Evolutionary conservation across 2,797 vertebrate species (phyloP).

Genomic region (Caiman crocodilus): DNA sequence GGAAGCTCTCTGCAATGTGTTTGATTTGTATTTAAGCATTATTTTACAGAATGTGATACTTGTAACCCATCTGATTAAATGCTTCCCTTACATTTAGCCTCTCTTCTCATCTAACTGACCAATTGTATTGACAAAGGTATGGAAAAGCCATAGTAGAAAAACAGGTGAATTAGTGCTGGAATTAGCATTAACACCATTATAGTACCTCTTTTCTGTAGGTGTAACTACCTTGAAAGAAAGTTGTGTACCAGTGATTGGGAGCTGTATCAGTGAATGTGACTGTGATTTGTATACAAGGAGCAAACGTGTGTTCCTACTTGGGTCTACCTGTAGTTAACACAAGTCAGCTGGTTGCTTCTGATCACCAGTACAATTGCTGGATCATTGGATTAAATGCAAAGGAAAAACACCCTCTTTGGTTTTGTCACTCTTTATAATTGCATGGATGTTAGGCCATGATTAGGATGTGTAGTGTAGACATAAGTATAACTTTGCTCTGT

Average conservation of each 20-base stretch:
- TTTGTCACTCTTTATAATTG: neutral
- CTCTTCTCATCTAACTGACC: too few species aligned
- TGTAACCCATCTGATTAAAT: too few species aligned
- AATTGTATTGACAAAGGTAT: neutral
- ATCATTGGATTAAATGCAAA: neutral
- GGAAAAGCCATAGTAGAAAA: neutral
- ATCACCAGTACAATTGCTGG: accelerated
- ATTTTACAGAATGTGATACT: neutral
- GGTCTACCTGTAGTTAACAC: neutral
- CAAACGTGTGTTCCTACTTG: neutral
- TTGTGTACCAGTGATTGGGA: neutral
- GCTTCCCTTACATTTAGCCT: too few species aligned
- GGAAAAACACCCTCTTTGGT: neutral
- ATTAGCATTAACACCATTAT: accelerated
- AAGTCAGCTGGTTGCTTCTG: neutral
- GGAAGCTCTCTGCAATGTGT: neutral
- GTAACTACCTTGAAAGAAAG: neutral
- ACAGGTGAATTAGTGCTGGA: neutral
- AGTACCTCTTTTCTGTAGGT: neutral
- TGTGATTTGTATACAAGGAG: neutral
- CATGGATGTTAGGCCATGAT: neutral
- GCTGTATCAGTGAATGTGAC: neutral
- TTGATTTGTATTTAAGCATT: too few species aligned
- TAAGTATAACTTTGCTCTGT: neutral
- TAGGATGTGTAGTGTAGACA: neutral